Evolutionary conservation across 1,140 invertebrate genomes (phyloP), one percentile per base, ranked within the genome.

Genomic region (Cydia amplana): DNA sequence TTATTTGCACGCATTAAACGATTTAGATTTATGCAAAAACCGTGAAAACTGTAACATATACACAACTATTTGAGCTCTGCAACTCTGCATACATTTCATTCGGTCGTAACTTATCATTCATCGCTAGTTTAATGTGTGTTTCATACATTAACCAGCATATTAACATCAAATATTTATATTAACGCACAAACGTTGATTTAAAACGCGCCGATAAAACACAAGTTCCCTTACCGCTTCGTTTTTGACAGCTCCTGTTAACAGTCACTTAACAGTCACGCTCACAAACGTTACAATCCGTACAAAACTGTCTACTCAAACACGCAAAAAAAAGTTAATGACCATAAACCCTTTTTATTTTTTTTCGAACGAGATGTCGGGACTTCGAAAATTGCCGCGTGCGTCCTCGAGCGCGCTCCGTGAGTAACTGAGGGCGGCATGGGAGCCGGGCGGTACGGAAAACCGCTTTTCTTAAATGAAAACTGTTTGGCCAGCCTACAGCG

Each of bases 161-260:
- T 60, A 60, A 60, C 18, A 60, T 60, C 25, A 70, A 70, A 70
- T 70, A 70, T 36, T 70, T 36, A 32, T 70, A 70, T 70, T 18
- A 70, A 70, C 65, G 18, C 65, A 70, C 32, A 70, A 70, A 7
- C 65, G 32, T 70, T 70, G 65, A 70, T 70, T 67, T 67, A 46
- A 73, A 73, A 46, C 72, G 51, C 46, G 36, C 36, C 60, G 43
- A 75, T 82, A 79, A 80, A 82, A 80, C 73, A 78, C 74, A 79
- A 76, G 55, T 18, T 46, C 76, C 78, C 84, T 85, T 82, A 88
- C 85, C 83, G 83, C 85, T 83, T 80, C 84, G 80, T 80, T 84
- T 85, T 82, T 86, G 87, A 87, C 83, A 81, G 82, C 77, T 64
- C 79, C 51, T 76, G 49, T 63, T 28, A 51, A 74, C 74, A 75